phyloP scores from a whole-genome alignment of 2,113 vertebrate genomes.

The Pseudorasbora parva region DNA sequence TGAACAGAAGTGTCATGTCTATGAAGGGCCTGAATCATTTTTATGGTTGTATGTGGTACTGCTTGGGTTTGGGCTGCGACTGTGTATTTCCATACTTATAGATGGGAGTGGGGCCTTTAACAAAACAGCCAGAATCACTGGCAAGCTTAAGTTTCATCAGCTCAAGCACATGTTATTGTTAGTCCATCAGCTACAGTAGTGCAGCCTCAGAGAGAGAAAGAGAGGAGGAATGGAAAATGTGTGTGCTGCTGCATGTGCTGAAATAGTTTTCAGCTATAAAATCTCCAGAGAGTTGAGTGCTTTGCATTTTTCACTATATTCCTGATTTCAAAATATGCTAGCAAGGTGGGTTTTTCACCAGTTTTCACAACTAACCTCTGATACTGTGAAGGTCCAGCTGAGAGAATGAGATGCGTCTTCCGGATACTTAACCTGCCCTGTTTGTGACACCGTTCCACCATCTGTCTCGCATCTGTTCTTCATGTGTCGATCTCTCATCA shows the following conservation, averaged over 20 bases:
- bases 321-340: background rate
- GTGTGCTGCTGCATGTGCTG: background rate
- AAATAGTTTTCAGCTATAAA: background rate
- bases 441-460: background rate
- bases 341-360: background rate
- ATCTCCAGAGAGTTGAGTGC: background rate
- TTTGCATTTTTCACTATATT: background rate
- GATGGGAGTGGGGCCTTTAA: conserved; percentile 54
- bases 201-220: conserved; percentile 7
- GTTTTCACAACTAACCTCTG: background rate
- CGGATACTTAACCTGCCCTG: background rate
- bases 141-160: conserved; percentile 64
- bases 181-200: conserved; percentile 52
- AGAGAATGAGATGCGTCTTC: background rate
- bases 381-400: background rate
- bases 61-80: conserved; percentile 25
- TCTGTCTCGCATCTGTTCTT: background rate
- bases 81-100: conserved; percentile 43
- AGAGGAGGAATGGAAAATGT: conserved; percentile 21
- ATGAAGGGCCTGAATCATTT: no score
- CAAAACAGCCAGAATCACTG: conserved; percentile 66
- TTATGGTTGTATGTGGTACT: background rate
- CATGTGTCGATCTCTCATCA: background rate
- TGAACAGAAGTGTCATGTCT: no score
- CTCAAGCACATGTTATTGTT: conserved; percentile 68